Conservation (phyloP, 2,797 vertebrate species). For the Mus minutoides region DNA sequence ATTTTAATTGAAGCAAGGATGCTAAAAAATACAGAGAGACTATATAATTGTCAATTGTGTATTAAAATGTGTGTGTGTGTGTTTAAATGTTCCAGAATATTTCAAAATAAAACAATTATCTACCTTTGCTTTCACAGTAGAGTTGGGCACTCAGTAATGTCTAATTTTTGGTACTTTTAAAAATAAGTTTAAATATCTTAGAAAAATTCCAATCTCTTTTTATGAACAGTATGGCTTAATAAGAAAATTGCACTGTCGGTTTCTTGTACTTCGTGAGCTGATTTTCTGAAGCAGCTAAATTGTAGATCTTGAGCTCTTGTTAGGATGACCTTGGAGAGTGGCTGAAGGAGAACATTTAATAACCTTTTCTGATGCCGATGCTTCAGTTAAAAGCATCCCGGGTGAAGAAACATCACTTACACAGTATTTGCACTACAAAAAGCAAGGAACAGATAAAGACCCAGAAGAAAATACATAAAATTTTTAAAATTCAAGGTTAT, state of each 20-base stretch:
- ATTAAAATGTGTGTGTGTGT: background rate
- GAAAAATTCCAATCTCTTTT: constrained; percentile 15
- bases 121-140: background rate
- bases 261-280: background rate
- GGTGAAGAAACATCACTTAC: background rate
- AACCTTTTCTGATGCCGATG: background rate
- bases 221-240: constrained; percentile 31
- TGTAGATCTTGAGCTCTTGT: constrained; percentile 3
- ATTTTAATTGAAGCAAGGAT: background rate
- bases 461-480: background rate
- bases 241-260: constrained; percentile 8
- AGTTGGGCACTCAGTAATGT: background rate
- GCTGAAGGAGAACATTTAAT: background rate
- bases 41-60: constrained; percentile 23
- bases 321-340: background rate
- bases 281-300: background rate
- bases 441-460: constrained; percentile 24
- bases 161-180: background rate
- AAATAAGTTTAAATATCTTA: background rate
- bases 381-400: background rate
- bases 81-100: background rate
- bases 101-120: background rate
- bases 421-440: background rate
- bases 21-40: background rate
- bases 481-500: background rate